Percentiles rank a stretch among this genome's conserved stretches.
phyloP scores from a whole-genome alignment of 2,797 vertebrate species.

The Melanotaenia boesemani region DNA sequence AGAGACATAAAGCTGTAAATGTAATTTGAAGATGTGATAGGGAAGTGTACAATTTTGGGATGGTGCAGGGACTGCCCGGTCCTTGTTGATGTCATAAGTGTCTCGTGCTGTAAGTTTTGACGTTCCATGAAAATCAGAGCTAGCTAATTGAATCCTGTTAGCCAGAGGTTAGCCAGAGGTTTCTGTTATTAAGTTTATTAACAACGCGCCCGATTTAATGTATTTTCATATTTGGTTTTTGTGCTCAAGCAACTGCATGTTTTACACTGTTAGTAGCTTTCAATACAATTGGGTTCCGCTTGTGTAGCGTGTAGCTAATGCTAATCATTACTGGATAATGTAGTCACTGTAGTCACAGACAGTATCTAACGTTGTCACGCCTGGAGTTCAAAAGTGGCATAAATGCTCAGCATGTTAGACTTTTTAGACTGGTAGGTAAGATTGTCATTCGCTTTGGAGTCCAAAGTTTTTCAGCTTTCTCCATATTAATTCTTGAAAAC shows the following conservation, averaged over 20 bases:
- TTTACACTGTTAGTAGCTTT: background rate
- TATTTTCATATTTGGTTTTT: background rate
- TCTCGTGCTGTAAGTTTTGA: slow-evolving; percentile 50
- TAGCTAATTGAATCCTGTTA: background rate
- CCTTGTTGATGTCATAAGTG: background rate
- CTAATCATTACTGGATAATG: background rate
- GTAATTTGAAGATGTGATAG: slow-evolving; percentile 13
- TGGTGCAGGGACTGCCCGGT: background rate
- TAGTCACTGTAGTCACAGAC: too few relatives aligned
- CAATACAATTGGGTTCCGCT: background rate
- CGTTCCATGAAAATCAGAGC: background rate
- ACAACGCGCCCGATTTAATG: background rate
- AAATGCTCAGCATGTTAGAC: too few relatives aligned
- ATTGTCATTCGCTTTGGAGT: too few relatives aligned
- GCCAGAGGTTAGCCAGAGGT: slow-evolving; percentile 18
- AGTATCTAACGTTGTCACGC: too few relatives aligned
- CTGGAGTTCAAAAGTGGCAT: too few relatives aligned
- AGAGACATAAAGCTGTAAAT: slow-evolving; percentile 5
- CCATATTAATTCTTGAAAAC: too few relatives aligned
- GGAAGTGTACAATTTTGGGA: background rate
- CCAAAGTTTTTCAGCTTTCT: too few relatives aligned
- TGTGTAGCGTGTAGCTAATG: background rate
- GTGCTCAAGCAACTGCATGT: background rate
- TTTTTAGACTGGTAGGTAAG: too few relatives aligned
- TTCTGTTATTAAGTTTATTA: background rate